Base-by-base conservation (phyloP, 2,797 vertebrate genomes). In the Pelodytes ibericus region DNA sequence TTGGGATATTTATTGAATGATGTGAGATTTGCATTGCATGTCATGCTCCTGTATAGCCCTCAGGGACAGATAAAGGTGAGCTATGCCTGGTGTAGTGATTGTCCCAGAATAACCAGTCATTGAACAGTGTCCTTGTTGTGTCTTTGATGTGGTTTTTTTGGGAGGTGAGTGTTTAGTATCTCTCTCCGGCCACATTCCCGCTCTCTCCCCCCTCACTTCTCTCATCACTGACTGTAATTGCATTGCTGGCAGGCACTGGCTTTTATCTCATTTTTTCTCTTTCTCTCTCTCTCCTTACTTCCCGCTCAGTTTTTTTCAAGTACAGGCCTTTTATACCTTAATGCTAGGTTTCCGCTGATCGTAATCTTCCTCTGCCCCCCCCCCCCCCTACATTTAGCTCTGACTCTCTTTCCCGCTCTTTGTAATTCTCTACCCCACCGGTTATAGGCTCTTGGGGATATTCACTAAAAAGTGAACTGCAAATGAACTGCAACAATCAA, bases 201-300 rank as follows among this genome's bases (percentile, higher is more conserved):
- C 65, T 69, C 65, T 67, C 65, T 60, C 65, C 22, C 70, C 26
- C 22, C 75, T 47, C 41, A 11, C 29, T 60, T 62, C 57, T 11
- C 63, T 72, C 75, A 72, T 78, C 62, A 62, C 75, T 78, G 67
- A 29, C 69, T 22, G 39, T 78, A 78, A 78, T 78, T 78, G 70
- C 75, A 72, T 78, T 78, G 65, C 75, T 78, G 75, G 75, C 75
- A 78, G 51, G 63, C 62, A 16, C 69, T 61, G 24, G 11, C 53
- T 67, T 60, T 72, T 61, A 58, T 78, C 53, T 72, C 30, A 60
- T 66, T 31, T 24, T 26, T 24, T 27, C 25, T 31, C 58, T 60
- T 18, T 15, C 25, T 27, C 47, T 64, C 49, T 64, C 24, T 59
- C 29, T 56, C 65, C 39, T n/a, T n/a, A n/a, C 51, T 66, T 57